phyloP scores from a whole-genome alignment of 2,888 invertebrate genomes.

The Odontomyia ornata region DNA sequence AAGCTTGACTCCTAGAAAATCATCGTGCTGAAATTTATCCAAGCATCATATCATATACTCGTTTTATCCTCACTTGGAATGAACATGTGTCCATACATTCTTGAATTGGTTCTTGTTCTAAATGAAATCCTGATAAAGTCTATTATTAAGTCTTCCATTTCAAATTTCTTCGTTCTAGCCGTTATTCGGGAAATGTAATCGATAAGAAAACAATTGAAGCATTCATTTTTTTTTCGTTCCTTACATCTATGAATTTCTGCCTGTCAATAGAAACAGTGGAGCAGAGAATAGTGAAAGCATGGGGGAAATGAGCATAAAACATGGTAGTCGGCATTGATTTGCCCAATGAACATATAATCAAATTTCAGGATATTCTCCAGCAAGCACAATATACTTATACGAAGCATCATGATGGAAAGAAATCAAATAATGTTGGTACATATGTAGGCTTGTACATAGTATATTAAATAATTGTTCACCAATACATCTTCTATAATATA shows the following conservation, averaged over 20 bases:
- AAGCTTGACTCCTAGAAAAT: conserved; percentile 22
- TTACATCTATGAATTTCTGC: conserved; percentile 5
- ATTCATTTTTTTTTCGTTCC: conserved; percentile 30
- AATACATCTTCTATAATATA: too few relatives aligned
- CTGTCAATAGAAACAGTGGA: neutral
- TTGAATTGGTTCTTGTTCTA: neutral
- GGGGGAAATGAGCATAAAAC: neutral
- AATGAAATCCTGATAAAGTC: conserved; percentile 38
- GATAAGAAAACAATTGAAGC: conserved; percentile 44
- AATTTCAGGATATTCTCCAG: conserved; percentile 23
- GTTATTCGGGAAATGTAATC: conserved; percentile 39
- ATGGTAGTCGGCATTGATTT: neutral
- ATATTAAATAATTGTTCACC: too few relatives aligned
- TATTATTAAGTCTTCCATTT: conserved; percentile 39
- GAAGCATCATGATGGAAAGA: neutral
- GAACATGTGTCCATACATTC: conserved; percentile 19
- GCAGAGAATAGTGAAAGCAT: neutral
- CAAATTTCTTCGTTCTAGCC: conserved; percentile 24
- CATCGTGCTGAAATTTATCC: conserved; percentile 5
- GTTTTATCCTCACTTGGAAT: conserved; percentile 20
- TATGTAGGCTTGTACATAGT: too few relatives aligned
- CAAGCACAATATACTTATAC: conserved; percentile 7
- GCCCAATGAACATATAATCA: conserved; percentile 23
- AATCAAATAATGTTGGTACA: too few relatives aligned
- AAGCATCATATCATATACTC: conserved; percentile 16